A percentile compares a stretch with the other conserved stretches of the same genome.
phyloP scores from a whole-genome alignment of 2,888 invertebrate genomes.

The Chaetoderma sp. region DNA sequence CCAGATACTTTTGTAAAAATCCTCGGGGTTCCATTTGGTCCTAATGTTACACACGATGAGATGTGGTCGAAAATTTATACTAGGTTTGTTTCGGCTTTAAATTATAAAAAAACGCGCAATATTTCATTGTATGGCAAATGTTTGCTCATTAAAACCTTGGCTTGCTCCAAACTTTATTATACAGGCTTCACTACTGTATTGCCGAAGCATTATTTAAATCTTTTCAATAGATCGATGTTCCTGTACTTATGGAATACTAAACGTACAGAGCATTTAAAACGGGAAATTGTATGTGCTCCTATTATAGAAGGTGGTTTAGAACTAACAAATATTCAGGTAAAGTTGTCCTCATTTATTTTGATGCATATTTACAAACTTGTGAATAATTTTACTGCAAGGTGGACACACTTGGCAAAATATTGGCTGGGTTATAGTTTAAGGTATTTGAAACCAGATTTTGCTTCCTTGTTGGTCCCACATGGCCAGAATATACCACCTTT shows the following conservation, averaged over 20 bases:
- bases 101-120: slow-evolving; percentile 3
- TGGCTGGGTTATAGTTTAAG: slow-evolving; percentile 25
- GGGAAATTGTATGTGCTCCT: background rate
- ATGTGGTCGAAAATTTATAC: background rate
- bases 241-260: background rate
- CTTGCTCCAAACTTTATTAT: slow-evolving; percentile 12
- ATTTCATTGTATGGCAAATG: slow-evolving; percentile 7
- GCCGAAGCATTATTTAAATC: background rate
- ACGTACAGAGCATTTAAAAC: background rate
- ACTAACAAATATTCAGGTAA: background rate
- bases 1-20: background rate
- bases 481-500: slow-evolving; percentile 20
- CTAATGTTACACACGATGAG: background rate
- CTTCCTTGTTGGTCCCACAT: slow-evolving; percentile 17
- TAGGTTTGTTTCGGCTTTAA: background rate
- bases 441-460: background rate
- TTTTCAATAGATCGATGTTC: background rate
- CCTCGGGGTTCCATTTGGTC: background rate
- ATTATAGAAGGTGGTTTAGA: slow-evolving; percentile 3
- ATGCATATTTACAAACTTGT: slow-evolving; percentile 17
- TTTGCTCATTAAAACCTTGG: slow-evolving; percentile 2
- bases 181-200: background rate
- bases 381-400: slow-evolving; percentile 11
- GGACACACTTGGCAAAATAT: slow-evolving; percentile 29
- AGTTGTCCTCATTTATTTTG: slow-evolving; percentile 1